Conservation (phyloP, 2,113 vertebrate species). For the Isurus oxyrinchus region DNA sequence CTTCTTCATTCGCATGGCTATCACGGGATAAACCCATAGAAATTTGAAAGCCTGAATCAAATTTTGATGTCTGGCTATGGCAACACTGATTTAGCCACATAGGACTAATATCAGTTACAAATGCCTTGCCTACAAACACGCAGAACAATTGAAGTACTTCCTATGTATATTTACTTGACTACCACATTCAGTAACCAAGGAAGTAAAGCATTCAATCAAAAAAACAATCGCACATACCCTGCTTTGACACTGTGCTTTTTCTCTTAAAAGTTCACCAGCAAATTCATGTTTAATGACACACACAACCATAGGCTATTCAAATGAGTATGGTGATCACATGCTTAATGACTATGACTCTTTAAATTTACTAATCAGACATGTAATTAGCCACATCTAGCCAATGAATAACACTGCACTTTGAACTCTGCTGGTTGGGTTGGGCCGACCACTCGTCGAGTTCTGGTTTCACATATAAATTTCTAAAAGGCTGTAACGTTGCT, state of each 20-base stretch:
- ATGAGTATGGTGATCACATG: background rate
- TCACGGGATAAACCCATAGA: background rate
- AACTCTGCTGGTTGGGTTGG: background rate
- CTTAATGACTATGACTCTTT: background rate
- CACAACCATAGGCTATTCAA: background rate
- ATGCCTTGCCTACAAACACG: background rate
- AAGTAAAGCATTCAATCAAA: background rate
- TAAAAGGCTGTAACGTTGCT: background rate
- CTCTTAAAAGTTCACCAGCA: background rate
- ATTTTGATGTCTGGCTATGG: background rate
- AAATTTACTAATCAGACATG: background rate
- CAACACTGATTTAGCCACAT: background rate
- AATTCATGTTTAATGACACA: background rate
- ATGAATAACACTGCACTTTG: background rate
- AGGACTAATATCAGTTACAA: background rate
- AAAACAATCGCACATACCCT: background rate
- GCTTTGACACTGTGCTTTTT: background rate
- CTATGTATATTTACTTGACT: background rate
- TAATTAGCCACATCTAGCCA: background rate
- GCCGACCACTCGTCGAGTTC: background rate
- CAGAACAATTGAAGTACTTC: background rate
- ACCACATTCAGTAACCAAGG: background rate
- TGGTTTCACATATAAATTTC: background rate
- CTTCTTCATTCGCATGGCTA: background rate
- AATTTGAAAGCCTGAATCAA: too few species aligned